phyloP scores from a whole-genome alignment of 2,113 vertebrate genomes.

The Cololabis saira region DNA sequence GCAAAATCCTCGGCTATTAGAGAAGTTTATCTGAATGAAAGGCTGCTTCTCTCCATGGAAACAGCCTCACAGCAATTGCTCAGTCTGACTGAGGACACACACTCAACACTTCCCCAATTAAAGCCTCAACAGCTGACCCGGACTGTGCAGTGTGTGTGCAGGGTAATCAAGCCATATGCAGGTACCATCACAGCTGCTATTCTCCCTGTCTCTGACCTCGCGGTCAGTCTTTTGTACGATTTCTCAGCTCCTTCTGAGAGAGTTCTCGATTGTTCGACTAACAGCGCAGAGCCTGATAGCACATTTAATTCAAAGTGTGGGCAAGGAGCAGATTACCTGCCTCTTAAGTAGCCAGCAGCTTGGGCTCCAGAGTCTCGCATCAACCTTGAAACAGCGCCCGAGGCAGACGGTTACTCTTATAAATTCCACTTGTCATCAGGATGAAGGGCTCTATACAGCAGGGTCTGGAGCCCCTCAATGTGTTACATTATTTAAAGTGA shows the following conservation, averaged over 20 bases:
- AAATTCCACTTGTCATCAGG: conserved; percentile 58
- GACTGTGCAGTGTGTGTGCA: background rate
- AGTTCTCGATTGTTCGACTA: conserved; percentile 39
- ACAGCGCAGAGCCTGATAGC: conserved; percentile 39
- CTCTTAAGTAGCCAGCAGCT: conserved; percentile 42
- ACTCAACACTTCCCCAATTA: conserved; percentile 30
- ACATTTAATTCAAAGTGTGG: conserved; percentile 44
- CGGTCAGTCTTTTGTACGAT: conserved; percentile 14
- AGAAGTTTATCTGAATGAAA: conserved; percentile 27
- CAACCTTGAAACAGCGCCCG: conserved; percentile 22
- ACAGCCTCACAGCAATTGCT: conserved; percentile 18
- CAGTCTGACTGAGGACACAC: conserved; percentile 16
- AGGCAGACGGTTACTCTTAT: conserved; percentile 30
- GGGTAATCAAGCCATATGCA: background rate
- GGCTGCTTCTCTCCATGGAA: conserved; percentile 26
- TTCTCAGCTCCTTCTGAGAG: conserved; percentile 27
- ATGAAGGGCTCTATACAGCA: conserved; percentile 53
- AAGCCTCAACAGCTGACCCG: conserved; percentile 10
- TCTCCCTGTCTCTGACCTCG: background rate
- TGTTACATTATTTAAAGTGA: conserved; percentile 74
- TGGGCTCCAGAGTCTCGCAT: background rate
- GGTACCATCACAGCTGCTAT: conserved; percentile 4
- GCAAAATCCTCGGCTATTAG: conserved; percentile 15
- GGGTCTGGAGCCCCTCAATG: conserved; percentile 41
- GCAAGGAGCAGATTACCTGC: conserved; percentile 46